Conservation (phyloP, 2,113 vertebrate genomes). For the Trachemys scripta region DNA sequence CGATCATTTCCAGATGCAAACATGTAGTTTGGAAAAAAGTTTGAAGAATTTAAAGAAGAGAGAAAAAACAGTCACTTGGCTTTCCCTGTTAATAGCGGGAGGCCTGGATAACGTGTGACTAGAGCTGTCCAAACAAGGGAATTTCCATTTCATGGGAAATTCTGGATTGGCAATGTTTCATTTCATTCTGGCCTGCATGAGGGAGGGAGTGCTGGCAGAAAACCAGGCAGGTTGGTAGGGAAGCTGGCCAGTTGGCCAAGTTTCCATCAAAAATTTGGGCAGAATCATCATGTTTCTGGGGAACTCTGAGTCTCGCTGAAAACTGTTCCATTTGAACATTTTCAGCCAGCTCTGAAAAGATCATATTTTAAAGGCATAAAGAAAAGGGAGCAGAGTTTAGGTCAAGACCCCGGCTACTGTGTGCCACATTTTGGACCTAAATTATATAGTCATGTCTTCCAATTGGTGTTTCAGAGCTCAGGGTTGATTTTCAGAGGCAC, state of each 20-base stretch:
- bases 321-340: not conserved
- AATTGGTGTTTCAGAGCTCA: not conserved
- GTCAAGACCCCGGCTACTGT: not conserved
- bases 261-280: not conserved
- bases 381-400: not conserved
- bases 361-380: not conserved
- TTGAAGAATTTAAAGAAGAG: conserved; percentile 36
- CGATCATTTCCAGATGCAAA: conserved; percentile 41
- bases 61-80: conserved; percentile 47
- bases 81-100: not conserved
- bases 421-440: accelerated
- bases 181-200: not conserved
- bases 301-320: not conserved
- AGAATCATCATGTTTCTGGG: not conserved
- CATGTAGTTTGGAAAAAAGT: conserved; percentile 54
- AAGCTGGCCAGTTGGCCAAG: not conserved
- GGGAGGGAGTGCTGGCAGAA: not conserved
- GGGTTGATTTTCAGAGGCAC: not conserved
- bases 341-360: not conserved
- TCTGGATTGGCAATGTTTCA: not conserved
- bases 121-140: not conserved
- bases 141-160: not conserved
- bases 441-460: not conserved
- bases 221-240: not conserved
- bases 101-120: not conserved